Evolutionary conservation across 2,888 invertebrate species (phyloP).

Genomic region (Drosophila nigritarsus): DNA sequence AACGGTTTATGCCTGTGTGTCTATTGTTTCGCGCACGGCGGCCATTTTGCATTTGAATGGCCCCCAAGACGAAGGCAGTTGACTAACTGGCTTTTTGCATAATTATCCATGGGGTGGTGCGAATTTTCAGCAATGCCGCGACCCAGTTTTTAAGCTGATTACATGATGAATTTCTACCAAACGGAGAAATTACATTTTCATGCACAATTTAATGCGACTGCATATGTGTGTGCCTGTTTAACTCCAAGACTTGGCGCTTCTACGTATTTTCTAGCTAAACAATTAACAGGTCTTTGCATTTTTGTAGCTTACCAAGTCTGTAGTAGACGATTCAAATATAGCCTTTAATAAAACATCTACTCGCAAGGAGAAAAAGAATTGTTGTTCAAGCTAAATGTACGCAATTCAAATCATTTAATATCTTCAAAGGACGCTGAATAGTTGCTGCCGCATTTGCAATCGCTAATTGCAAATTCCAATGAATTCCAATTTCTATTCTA

Average conservation of each 20-base stretch:
- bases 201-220: conserved; percentile 1
- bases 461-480: conserved; percentile 6
- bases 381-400: background rate
- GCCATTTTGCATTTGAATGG: conserved; percentile 54
- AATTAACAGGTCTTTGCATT: background rate
- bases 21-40: conserved; percentile 49
- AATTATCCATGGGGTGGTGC: conserved; percentile 60
- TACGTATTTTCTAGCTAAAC: background rate
- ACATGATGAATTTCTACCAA: conserved; percentile 13
- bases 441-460: background rate
- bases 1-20: conserved; percentile 29
- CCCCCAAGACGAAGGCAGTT: conserved; percentile 55
- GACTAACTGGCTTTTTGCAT: conserved; percentile 69
- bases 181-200: conserved; percentile 1
- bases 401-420: background rate
- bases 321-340: background rate
- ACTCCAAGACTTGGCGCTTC: background rate
- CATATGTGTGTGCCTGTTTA: background rate
- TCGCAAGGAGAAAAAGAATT: background rate
- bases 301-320: background rate
- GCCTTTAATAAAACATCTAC: background rate
- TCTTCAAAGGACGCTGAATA: background rate
- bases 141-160: conserved; percentile 42
- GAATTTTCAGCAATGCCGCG: conserved; percentile 40
- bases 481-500: background rate